Evolutionary conservation across 2,113 vertebrate genomes (phyloP).

Genomic region (Conger conger): DNA sequence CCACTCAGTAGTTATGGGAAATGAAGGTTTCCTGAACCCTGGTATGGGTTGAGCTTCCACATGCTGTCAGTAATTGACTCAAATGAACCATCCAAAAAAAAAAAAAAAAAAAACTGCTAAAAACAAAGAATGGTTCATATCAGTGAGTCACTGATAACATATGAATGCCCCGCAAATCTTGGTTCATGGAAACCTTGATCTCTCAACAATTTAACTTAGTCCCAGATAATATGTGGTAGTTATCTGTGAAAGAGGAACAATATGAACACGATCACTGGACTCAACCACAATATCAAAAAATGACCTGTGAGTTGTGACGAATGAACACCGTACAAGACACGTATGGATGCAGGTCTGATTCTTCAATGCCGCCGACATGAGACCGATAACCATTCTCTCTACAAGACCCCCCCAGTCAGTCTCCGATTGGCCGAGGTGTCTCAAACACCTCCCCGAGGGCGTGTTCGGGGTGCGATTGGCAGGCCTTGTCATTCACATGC

Average conservation of each 20-base stretch:
- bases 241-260: constrained; percentile 2
- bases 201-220: neutral
- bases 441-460: neutral
- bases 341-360: constrained; percentile 18
- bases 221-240: constrained; percentile 1
- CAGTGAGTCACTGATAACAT: neutral
- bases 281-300: constrained; percentile 15
- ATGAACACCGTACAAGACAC: constrained; percentile 16
- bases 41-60: neutral
- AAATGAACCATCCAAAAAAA: neutral
- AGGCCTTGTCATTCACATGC: neutral
- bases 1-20: neutral
- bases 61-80: neutral
- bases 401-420: neutral
- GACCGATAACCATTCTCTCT: neutral
- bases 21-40: neutral
- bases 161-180: neutral
- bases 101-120: constrained; percentile 2
- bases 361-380: constrained; percentile 23
- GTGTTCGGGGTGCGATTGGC: neutral
- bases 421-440: constrained; percentile 1
- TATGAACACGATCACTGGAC: neutral
- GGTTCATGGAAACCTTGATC: neutral
- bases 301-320: neutral
- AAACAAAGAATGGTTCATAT: constrained; percentile 7